These are phyloP conservation scores for Corvus cornix DNA, from an alignment of 2,113 vertebrate genomes.

Conservation along the genomic window DNA sequence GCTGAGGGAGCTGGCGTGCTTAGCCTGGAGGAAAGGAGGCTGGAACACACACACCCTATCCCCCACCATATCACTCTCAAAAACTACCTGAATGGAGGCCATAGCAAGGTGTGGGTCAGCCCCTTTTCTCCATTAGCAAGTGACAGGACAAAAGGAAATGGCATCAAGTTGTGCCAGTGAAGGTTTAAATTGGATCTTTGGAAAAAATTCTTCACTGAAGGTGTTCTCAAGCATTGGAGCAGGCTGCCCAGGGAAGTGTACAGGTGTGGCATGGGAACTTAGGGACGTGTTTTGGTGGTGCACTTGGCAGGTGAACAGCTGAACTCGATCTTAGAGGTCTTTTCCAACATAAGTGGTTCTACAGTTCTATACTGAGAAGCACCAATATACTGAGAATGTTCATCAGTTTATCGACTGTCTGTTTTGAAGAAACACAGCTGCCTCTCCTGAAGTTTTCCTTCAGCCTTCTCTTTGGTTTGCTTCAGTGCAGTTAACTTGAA, in stretches of 20 bases:
- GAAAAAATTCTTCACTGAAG: neutral
- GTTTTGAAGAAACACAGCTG: neutral
- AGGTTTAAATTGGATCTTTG: neutral
- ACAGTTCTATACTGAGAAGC: neutral
- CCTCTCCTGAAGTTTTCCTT: neutral
- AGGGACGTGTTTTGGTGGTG: neutral
- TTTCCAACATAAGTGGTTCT: neutral
- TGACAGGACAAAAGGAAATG: neutral
- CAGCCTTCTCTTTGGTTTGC: neutral
- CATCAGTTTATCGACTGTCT: neutral
- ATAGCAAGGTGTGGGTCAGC: rapidly evolving
- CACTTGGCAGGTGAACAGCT: neutral
- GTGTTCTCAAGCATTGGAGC: neutral
- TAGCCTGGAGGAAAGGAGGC: neutral
- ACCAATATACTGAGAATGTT: neutral
- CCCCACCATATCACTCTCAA: neutral
- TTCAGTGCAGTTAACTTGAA: neutral
- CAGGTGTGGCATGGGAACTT: neutral
- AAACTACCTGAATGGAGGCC: neutral
- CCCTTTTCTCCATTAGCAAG: neutral
- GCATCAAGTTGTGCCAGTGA: neutral
- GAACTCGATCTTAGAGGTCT: neutral
- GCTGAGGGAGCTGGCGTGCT: neutral
- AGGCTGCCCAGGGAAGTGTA: neutral
- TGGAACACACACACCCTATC: neutral